These are phyloP conservation scores for Folsomia manolachei DNA, from an alignment of 2,888 invertebrate species.

Conservation along the genomic window DNA sequence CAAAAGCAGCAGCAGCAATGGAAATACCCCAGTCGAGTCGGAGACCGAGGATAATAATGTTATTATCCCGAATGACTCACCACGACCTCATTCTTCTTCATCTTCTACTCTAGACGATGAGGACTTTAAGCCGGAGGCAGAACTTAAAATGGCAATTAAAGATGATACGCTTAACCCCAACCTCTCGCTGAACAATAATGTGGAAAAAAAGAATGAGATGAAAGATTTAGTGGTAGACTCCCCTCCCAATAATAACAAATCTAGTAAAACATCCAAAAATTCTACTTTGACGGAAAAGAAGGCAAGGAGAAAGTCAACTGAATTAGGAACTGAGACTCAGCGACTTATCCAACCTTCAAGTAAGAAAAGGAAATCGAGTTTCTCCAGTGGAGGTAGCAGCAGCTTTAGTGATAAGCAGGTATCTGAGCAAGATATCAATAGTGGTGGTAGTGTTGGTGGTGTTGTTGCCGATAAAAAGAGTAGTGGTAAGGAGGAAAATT, in stretches of 20 bases:
- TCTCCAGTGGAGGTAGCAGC: not conserved
- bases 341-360: not conserved
- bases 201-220: not conserved
- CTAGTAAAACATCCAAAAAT: not conserved
- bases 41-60: constrained; percentile 34
- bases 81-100: constrained; percentile 4
- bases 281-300: not conserved
- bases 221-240: not conserved
- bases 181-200: constrained; percentile 3
- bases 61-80: not conserved
- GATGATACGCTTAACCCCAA: constrained; percentile 6
- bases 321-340: not conserved
- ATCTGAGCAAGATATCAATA: constrained; percentile 1
- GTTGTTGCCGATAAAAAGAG: not conserved
- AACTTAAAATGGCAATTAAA: not conserved
- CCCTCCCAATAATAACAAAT: not conserved
- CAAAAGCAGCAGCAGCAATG: not conserved
- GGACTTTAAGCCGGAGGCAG: constrained; percentile 19
- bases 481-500: not conserved
- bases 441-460: constrained; percentile 3
- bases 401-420: not conserved
- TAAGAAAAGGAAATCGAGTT: constrained; percentile 2
- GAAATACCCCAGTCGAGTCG: not conserved
- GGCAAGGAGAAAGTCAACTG: not conserved
- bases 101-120: constrained; percentile 15